Base-by-base conservation (phyloP, 37 sponge, comb jelly and placozoan genomes). In the Mnemiopsis leidyi region DNA sequence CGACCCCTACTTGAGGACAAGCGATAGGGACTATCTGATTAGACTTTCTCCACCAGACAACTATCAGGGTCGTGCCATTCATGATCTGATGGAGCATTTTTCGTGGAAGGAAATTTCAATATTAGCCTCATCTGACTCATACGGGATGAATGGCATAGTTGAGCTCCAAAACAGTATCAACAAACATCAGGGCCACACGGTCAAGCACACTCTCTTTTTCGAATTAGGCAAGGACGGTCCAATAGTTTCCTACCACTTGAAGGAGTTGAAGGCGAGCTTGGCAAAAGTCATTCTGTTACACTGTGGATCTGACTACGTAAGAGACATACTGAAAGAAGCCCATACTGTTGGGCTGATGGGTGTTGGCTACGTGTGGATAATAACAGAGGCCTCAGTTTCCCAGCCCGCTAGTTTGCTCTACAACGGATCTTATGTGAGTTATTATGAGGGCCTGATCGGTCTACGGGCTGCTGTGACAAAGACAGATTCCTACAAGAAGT, bases 221-320 rank as follows among this genome's bases (percentile, higher is more conserved):
- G 75, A 71, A 3, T 23, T 5, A 5, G n/a, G n/a, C 20, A 28
- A 28, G 30, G 30, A 5, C 75, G 30, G 25, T 71, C 30, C 30
- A 28, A 71, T 23, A 7, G 75, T 71, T 13, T 29, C 25, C 5
- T 29, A 7, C 30, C 75, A 71, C 2, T 24, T 71, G 5, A 13
- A 29, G n/a, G 75, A 71, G 75, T 24, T 71, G 75, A 71, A 71
- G 20, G n/a, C 25, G 25, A 29, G 30, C 23, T 28, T 71, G 30
- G 75, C 75, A 71, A 71, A 71, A 24, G 75, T 71, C 20, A 71
- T 71, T 29, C 75, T 71, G 30, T 24, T 71, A 29, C 75, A 71
- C 75, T 71, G 75, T 28, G 75, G 75, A 24, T 71, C 75, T 3
- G 75, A n/a, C 2, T 71, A 71, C 23, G 75, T 28, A 23, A n/a